These are phyloP conservation scores for Pelvicachromis taeniatus DNA, from an alignment of 2,113 vertebrate species.

Conservation along the genomic window DNA sequence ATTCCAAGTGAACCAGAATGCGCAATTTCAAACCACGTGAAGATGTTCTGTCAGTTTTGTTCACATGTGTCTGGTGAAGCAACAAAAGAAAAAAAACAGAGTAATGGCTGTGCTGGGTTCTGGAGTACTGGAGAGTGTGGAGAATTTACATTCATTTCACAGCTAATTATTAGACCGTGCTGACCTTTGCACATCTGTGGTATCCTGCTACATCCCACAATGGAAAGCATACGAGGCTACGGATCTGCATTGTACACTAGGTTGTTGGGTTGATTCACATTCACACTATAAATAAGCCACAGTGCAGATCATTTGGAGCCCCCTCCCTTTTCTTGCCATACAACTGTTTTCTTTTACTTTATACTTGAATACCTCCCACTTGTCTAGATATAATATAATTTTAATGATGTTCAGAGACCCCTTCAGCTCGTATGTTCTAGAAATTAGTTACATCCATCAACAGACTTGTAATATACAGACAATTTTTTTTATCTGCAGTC, in stretches of 20 bases:
- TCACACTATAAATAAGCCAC: neutral
- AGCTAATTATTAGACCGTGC: neutral
- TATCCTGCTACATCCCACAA: neutral
- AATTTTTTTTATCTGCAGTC: neutral
- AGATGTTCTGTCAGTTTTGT: neutral
- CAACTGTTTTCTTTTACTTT: neutral
- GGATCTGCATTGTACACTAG: neutral
- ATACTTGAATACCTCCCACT: neutral
- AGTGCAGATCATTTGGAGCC: neutral
- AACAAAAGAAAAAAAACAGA: accelerated
- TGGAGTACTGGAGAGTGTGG: neutral
- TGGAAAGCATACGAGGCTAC: neutral
- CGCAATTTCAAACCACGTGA: neutral
- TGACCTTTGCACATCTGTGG: neutral
- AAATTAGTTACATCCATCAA: neutral
- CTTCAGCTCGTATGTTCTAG: neutral
- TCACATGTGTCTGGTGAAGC: neutral
- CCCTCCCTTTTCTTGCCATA: neutral
- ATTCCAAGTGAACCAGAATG: neutral
- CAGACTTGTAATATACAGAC: neutral
- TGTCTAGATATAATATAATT: neutral
- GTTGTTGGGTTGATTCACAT: neutral
- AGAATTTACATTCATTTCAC: neutral
- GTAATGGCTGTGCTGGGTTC: neutral
- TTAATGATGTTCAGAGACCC: neutral